A percentile compares a stretch with the other conserved stretches of the same genome.
These are phyloP conservation scores for Cygnus olor DNA, from an alignment of 2,797 vertebrate species.

Conservation along the genomic window DNA sequence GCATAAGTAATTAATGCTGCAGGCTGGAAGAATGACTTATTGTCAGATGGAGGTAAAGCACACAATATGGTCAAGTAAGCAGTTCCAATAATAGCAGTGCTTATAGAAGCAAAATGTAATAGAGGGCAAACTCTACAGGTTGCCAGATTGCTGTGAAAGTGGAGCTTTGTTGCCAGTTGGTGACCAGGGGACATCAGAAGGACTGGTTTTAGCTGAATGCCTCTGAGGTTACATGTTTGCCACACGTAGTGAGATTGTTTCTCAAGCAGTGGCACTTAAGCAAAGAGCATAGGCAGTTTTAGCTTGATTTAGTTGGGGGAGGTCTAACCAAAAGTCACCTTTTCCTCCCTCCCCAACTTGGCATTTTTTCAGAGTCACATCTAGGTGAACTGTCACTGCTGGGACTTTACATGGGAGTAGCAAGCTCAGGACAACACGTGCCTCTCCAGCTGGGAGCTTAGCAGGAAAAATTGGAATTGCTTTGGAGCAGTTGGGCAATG, in stretches of 20 bases:
- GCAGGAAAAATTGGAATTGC: neutral
- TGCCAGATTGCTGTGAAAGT: constrained; percentile 25
- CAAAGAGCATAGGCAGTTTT: neutral
- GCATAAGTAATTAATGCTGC: constrained; percentile 39
- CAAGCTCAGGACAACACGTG: neutral
- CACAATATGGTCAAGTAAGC: constrained; percentile 50
- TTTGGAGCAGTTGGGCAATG: neutral
- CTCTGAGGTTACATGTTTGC: neutral
- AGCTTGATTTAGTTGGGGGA: neutral
- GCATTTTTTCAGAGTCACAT: neutral
- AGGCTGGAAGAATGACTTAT: constrained; percentile 47
- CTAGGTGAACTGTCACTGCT: neutral
- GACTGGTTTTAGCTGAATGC: constrained; percentile 34
- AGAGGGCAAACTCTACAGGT: constrained; percentile 46
- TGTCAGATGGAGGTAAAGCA: constrained; percentile 50
- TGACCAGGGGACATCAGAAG: constrained; percentile 46
- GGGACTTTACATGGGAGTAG: neutral
- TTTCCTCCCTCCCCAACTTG: neutral
- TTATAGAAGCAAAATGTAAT: constrained; percentile 48
- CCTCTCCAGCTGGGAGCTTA: neutral
- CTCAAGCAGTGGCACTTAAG: constrained; percentile 10
- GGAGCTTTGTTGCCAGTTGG: constrained; percentile 47
- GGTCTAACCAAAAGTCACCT: neutral
- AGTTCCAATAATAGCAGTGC: constrained; percentile 54
- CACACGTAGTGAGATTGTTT: neutral